phyloP scores from a whole-genome alignment of 2,888 invertebrate species.

The Boloria selene region DNA sequence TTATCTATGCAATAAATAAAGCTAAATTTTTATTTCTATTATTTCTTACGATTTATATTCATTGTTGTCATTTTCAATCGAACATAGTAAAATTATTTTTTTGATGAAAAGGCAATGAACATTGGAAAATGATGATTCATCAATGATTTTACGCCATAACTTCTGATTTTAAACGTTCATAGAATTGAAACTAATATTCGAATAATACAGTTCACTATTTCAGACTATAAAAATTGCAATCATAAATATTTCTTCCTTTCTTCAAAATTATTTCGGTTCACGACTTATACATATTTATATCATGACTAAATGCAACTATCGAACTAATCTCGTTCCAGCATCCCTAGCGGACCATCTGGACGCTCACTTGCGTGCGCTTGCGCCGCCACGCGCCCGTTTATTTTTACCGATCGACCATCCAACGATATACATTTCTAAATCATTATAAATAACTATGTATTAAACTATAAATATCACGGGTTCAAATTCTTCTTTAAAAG shows the following conservation, averaged over 20 bases:
- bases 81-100: too few species aligned
- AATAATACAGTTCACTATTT: too few species aligned
- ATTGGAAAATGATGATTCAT: too few species aligned
- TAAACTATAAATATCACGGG: conserved; percentile 25
- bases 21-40: too few species aligned
- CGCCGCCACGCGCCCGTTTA: conserved; percentile 55
- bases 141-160: too few species aligned
- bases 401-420: conserved; percentile 54
- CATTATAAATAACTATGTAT: conserved; percentile 34
- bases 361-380: conserved; percentile 45
- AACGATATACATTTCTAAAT: conserved; percentile 43
- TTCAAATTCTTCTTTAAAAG: conserved; percentile 12
- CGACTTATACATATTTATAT: conserved; percentile 11
- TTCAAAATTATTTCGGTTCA: background rate
- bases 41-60: too few species aligned
- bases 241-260: background rate
- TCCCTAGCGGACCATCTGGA: conserved; percentile 22
- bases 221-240: background rate
- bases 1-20: too few species aligned
- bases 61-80: too few species aligned
- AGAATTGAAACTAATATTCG: too few species aligned
- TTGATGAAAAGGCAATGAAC: too few species aligned
- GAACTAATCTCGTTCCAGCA: conserved; percentile 11
- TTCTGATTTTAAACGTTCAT: too few species aligned
- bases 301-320: background rate